These are phyloP conservation scores for Genyomyrus donnyi DNA, from an alignment of 2,113 vertebrate species.

Conservation along the genomic window DNA sequence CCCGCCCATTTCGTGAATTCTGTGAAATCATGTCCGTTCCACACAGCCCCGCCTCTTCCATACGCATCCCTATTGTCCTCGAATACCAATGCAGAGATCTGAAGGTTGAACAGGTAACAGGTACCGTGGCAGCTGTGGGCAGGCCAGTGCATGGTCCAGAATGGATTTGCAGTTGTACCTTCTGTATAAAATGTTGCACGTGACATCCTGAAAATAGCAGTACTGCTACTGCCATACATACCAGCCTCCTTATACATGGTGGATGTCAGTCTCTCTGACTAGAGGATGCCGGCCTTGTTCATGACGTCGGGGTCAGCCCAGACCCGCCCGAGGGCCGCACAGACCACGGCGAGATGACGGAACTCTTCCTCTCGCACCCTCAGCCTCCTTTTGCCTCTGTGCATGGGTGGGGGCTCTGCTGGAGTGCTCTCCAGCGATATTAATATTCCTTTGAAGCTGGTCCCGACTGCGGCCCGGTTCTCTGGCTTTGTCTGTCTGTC, in stretches of 20 bases:
- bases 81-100: background rate
- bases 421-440: slow-evolving; percentile 7
- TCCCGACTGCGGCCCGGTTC: background rate
- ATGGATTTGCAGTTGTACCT: background rate
- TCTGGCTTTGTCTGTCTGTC: background rate
- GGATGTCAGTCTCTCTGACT: background rate
- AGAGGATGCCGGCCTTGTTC: background rate
- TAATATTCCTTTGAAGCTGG: slow-evolving; percentile 29
- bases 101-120: background rate
- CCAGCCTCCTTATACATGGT: background rate
- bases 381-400: background rate
- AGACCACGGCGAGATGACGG: background rate
- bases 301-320: background rate
- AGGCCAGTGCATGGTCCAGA: background rate
- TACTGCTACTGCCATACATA: background rate
- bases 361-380: background rate
- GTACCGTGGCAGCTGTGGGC: background rate
- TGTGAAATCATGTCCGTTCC: background rate
- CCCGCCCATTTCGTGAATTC: background rate
- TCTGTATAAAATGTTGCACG: background rate
- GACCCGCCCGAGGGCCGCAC: background rate
- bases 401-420: background rate
- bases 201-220: background rate
- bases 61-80: background rate
- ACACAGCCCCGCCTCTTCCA: background rate